phyloP scores from a whole-genome alignment of 2,797 vertebrate species.

The Meriones psammophilus region DNA sequence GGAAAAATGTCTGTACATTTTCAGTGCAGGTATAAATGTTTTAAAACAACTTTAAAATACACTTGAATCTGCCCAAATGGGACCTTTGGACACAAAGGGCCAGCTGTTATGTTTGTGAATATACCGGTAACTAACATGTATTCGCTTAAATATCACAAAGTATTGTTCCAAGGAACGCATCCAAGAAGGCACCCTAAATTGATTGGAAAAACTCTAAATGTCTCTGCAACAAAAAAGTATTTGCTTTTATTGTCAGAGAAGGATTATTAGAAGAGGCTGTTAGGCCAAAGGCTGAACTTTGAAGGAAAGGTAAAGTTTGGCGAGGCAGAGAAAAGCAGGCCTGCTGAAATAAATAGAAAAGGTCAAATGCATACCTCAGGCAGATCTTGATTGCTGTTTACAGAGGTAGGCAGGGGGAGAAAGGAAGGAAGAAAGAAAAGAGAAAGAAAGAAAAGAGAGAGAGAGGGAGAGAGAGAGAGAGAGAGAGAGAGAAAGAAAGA shows the following conservation, averaged over 20 bases:
- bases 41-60: not conserved
- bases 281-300: constrained; percentile 66
- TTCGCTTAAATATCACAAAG: not conserved
- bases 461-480: too few relatives aligned
- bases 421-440: not conserved
- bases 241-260: constrained; percentile 62
- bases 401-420: not conserved
- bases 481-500: accelerated
- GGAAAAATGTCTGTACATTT: not conserved
- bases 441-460: not conserved
- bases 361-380: constrained; percentile 63
- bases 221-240: constrained; percentile 52
- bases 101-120: not conserved
- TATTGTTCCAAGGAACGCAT: constrained; percentile 59
- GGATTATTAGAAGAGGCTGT: constrained; percentile 40
- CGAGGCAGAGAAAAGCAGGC: constrained; percentile 60
- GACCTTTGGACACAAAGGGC: not conserved
- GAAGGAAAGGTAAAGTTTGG: constrained; percentile 65
- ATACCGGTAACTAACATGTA: not conserved
- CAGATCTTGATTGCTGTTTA: constrained; percentile 57
- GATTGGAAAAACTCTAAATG: constrained; percentile 50
- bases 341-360: constrained; percentile 70
- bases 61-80: not conserved
- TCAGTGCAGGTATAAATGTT: not conserved
- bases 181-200: constrained; percentile 40